Evolutionary conservation across 2,113 vertebrate species (phyloP).

Genomic region (Machaerirhynchus nigripectus): DNA sequence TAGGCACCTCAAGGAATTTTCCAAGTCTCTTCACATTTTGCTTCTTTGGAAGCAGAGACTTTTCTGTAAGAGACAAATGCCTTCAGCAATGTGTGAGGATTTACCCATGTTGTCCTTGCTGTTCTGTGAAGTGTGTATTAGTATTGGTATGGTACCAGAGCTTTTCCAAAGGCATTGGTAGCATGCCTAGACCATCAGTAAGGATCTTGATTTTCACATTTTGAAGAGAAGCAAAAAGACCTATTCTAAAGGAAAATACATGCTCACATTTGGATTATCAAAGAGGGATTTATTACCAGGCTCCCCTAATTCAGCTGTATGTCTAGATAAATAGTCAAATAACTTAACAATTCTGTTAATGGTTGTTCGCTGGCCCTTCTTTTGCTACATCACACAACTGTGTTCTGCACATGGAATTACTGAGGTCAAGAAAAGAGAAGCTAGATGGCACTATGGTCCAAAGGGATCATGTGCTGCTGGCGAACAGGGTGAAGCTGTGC

Average conservation of each 20-base stretch:
- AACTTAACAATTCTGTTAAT: not conserved
- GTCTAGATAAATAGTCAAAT: not conserved
- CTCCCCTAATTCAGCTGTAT: not conserved
- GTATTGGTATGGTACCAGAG: not conserved
- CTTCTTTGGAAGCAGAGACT: not conserved
- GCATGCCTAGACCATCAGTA: not conserved
- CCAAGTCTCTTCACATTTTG: not conserved
- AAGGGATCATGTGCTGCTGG: not conserved
- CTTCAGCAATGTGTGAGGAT: not conserved
- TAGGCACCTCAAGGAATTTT: not conserved
- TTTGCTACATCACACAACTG: not conserved
- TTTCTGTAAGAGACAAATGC: not conserved
- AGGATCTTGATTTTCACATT: not conserved
- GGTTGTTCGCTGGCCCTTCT: not conserved
- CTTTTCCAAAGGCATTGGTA: not conserved
- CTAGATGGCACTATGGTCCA: conserved; percentile 70
- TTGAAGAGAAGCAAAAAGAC: not conserved
- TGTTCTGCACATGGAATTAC: not conserved
- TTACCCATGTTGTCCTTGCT: not conserved
- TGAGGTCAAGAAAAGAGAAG: conserved; percentile 42
- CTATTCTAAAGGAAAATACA: not conserved
- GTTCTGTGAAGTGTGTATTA: not conserved
- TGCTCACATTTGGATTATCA: not conserved
- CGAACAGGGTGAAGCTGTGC: not conserved
- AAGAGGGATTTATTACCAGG: not conserved